Percentiles rank a stretch among this genome's conserved stretches.
These are phyloP conservation scores for Poliocrania exsul DNA, from an alignment of 2,797 vertebrate genomes.

Conservation along the genomic window DNA sequence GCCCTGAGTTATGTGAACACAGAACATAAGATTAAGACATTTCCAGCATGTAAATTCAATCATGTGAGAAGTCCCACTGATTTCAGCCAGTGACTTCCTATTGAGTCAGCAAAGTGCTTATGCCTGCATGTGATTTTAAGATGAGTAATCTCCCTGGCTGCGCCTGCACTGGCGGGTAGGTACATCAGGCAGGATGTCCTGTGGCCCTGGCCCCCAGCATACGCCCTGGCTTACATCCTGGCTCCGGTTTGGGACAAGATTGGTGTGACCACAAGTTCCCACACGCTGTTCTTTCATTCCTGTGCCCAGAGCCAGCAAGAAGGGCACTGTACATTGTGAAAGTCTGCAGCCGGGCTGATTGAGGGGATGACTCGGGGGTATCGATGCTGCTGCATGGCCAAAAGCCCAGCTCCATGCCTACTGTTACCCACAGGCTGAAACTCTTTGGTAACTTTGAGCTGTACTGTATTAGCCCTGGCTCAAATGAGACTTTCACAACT, in stretches of 20 bases:
- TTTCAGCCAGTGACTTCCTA: slow-evolving; percentile 38
- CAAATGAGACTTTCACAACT: neutral
- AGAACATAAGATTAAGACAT: neutral
- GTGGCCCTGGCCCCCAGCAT: neutral
- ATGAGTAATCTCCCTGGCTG: slow-evolving; percentile 10
- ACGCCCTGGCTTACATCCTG: neutral
- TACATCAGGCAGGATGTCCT: neutral
- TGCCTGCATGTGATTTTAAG: neutral
- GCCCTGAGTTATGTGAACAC: neutral
- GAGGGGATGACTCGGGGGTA: neutral
- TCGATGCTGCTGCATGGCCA: neutral
- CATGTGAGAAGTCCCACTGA: slow-evolving; percentile 4
- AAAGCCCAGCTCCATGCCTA: neutral
- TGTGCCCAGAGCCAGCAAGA: neutral
- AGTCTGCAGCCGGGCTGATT: accelerated
- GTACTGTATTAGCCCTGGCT: neutral
- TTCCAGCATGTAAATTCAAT: neutral
- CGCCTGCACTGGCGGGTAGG: accelerated
- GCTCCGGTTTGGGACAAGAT: neutral
- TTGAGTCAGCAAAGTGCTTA: slow-evolving; percentile 31
- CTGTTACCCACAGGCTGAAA: neutral
- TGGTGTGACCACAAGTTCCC: accelerated
- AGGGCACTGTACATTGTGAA: neutral
- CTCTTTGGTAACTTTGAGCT: neutral
- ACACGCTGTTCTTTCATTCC: accelerated